Base-by-base conservation (phyloP, 2,113 vertebrate genomes). In the Hippocampus comes region DNA sequence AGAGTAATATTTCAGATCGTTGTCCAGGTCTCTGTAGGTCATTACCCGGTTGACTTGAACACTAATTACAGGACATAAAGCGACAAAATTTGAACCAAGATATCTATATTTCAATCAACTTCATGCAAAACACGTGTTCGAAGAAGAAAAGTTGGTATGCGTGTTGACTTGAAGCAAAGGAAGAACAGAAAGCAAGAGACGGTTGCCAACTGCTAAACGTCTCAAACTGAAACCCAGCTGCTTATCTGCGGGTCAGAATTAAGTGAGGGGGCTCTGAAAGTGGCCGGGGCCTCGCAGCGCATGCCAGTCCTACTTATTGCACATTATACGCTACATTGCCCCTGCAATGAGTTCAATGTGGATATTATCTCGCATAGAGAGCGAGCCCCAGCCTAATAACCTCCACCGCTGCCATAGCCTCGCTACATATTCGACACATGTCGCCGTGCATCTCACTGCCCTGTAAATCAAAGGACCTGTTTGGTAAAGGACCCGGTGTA, bases 21-120 rank as follows among this genome's bases (percentile, higher is more conserved):
- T 96, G 91, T 99, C 97, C 88, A 99, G 91, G 84, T 99, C 97
- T 70, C 94, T 93, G 91, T 97, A 99, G 70, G 97, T 98, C 94
- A 99, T 93, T 64, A 99, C 97, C 69, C 95, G 89, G 89, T 97
- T 99, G 79, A 98, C 95, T 82, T 97, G 97, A 72, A 97, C 68
- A 41, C 97, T 99, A 88, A 65, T 83, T 43, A 76, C 14, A 78
- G 3, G 41, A 77, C 67, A 79, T n/a, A 38, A 34, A 70, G 69
- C 57, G 41, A 72, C 20, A 68, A 21, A 11, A 63, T 43, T 63
- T 20, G 21, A 67, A 6, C 63, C 41, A 23, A 65, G 23, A 65
- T 25, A 7, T 21, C 1, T 0, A 56, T 38, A 6, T 56, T 76
- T 72, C 1, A 30, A 56, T 67, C 18, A 41, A 8, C 74, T n/a